A percentile compares a stretch with the other conserved stretches of the same genome.
These are phyloP conservation scores for Meandrina meandrites DNA, from an alignment of 92 coral and sea anemone species.

Conservation along the genomic window DNA sequence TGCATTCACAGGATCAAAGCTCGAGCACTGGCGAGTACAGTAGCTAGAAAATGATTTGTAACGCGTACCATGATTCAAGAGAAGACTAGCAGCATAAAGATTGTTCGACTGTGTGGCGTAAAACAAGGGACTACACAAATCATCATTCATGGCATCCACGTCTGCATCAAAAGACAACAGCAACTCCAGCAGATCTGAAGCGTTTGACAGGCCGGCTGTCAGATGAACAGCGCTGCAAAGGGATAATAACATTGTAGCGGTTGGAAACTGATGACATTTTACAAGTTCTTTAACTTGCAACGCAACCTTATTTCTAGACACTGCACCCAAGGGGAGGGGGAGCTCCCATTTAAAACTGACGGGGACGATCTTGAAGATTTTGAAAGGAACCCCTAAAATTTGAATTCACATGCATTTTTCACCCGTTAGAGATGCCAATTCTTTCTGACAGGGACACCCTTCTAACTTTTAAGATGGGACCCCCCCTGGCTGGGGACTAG, in stretches of 20 bases:
- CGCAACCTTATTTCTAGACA: neutral
- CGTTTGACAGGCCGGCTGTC: conserved; percentile 83
- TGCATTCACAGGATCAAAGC: too few relatives aligned
- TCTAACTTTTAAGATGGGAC: too few relatives aligned
- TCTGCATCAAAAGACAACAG: conserved; percentile 79
- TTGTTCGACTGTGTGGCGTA: conserved; percentile 93
- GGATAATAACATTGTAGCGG: neutral
- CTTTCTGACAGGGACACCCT: too few relatives aligned
- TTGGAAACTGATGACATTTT: neutral
- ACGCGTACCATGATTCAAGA: conserved; percentile 70
- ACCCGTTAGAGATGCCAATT: too few relatives aligned
- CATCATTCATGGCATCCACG: conserved; percentile 89
- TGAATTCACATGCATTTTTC: too few relatives aligned
- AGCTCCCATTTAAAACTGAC: too few relatives aligned
- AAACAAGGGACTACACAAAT: conserved; percentile 88
- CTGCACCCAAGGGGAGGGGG: too few relatives aligned
- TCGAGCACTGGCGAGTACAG: too few relatives aligned
- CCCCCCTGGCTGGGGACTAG: too few relatives aligned
- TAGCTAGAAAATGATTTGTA: neutral
- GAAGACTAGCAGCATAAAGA: conserved; percentile 90
- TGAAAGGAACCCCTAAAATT: too few relatives aligned
- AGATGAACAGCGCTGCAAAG: conserved; percentile 82
- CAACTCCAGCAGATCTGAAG: conserved; percentile 82
- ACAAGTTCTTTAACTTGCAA: neutral
- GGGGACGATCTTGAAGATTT: too few relatives aligned